Evolutionary conservation across 2,113 vertebrate species (phyloP).

Genomic region (Amblyornis subalaris): DNA sequence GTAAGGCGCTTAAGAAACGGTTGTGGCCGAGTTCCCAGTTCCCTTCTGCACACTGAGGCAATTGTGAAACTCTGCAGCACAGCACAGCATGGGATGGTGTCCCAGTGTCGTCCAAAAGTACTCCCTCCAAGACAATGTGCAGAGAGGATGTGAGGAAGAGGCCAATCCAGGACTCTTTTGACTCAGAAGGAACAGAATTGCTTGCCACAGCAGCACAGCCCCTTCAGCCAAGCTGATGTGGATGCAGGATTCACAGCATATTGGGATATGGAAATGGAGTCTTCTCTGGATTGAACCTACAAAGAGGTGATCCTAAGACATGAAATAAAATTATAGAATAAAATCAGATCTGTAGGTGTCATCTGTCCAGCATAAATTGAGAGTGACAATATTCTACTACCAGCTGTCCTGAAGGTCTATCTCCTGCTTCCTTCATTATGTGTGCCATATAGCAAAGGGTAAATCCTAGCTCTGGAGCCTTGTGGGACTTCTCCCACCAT

Average conservation of each 20-base stretch:
- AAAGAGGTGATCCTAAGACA: background rate
- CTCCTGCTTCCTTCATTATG: background rate
- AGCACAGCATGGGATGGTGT: constrained; percentile 7
- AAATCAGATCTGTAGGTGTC: background rate
- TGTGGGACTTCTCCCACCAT: background rate
- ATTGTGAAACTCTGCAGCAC: constrained; percentile 17
- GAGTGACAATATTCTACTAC: background rate
- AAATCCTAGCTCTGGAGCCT: background rate
- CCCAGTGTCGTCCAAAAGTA: background rate
- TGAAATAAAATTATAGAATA: background rate
- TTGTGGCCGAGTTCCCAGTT: background rate
- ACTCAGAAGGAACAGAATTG: background rate
- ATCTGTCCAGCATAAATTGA: background rate
- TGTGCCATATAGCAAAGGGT: background rate
- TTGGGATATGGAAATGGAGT: background rate
- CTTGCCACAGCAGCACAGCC: background rate
- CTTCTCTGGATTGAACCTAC: background rate
- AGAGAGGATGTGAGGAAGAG: background rate
- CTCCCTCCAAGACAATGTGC: background rate
- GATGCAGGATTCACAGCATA: background rate
- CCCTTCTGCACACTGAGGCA: constrained; percentile 4
- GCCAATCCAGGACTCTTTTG: background rate
- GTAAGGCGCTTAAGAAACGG: constrained; percentile 5
- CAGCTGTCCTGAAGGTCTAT: background rate
- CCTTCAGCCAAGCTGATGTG: background rate